Percentiles rank a stretch among this genome's conserved stretches.
phyloP scores from a whole-genome alignment of 2,797 vertebrate species.

The Manis pentadactyla region DNA sequence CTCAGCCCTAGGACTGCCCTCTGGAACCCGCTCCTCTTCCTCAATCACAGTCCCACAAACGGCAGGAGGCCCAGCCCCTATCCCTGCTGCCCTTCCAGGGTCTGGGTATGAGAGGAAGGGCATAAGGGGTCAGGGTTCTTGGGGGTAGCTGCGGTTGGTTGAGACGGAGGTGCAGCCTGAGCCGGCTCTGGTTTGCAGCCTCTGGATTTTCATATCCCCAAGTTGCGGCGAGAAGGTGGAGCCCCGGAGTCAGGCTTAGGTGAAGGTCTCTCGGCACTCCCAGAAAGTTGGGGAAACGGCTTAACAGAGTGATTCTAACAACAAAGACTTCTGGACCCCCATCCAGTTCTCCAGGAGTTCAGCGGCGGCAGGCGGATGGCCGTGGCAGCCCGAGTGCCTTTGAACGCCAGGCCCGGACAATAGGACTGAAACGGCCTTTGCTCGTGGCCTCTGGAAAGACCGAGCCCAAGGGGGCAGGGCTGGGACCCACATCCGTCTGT shows the following conservation, averaged over 20 bases:
- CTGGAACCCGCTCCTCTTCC: neutral
- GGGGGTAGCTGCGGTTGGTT: neutral
- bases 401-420: constrained; percentile 81
- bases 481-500: constrained; percentile 19
- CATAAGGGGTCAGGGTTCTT: neutral
- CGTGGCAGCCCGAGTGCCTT: constrained; percentile 70
- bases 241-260: neutral
- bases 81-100: neutral
- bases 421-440: constrained; percentile 72
- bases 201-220: constrained; percentile 17
- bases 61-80: neutral
- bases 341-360: neutral
- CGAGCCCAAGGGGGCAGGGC: constrained; percentile 67
- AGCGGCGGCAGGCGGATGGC: constrained; percentile 42
- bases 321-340: neutral
- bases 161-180: neutral
- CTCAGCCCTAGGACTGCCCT: neutral
- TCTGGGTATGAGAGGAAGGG: neutral
- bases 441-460: constrained; percentile 75
- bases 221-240: constrained; percentile 46
- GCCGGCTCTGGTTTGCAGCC: neutral
- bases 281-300: constrained; percentile 27
- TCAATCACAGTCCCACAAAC: neutral
- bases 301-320: neutral
- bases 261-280: neutral